These are phyloP conservation scores for Pelobates cultripes DNA, from an alignment of 2,797 vertebrate genomes.

Conservation along the genomic window DNA sequence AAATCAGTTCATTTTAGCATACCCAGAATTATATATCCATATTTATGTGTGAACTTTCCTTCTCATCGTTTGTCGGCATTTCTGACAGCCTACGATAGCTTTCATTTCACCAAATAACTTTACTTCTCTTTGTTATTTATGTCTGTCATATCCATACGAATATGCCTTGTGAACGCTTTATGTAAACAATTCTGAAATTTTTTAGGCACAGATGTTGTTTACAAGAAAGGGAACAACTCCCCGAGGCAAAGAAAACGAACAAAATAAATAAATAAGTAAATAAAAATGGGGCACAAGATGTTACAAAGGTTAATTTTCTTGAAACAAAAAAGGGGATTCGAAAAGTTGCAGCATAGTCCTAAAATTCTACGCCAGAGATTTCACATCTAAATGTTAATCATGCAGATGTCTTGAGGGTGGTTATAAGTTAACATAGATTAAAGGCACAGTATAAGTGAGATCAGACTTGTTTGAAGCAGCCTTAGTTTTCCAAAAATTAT, in stretches of 20 bases:
- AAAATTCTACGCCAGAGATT: neutral
- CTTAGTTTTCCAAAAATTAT: no score
- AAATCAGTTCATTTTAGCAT: no score
- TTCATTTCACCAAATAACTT: conserved; percentile 20
- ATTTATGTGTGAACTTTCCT: neutral
- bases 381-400: neutral
- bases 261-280: neutral
- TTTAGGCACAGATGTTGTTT: conserved; percentile 51
- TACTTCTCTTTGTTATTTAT: conserved; percentile 45
- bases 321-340: neutral
- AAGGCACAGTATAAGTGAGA: no score
- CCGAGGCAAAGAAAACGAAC: conserved; percentile 35
- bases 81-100: conserved; percentile 9
- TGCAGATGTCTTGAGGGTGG: neutral
- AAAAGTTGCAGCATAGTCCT: neutral
- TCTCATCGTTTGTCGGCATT: neutral
- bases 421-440: no score
- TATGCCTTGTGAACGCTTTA: conserved; percentile 17
- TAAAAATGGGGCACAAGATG: conserved; percentile 47
- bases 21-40: no score
- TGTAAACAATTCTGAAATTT: conserved; percentile 32
- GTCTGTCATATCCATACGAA: conserved; percentile 43
- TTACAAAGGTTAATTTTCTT: conserved; percentile 22
- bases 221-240: conserved; percentile 47
- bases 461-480: no score